A percentile compares a stretch with the other conserved stretches of the same genome.
Evolutionary conservation across 2,888 invertebrate genomes (phyloP).

Genomic region (Scotopteryx bipunctaria): DNA sequence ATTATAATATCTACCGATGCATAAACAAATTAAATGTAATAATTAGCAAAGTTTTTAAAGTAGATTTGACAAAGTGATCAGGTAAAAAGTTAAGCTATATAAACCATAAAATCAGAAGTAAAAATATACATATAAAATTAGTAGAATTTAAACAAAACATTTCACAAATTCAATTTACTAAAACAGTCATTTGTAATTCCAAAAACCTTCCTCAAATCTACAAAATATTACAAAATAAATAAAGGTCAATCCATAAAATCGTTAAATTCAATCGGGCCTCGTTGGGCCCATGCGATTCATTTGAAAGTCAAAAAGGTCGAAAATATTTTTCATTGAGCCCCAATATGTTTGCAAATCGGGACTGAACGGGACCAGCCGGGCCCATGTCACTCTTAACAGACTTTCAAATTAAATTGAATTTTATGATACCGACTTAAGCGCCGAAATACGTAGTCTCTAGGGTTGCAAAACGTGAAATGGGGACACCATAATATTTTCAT

Average conservation of each 20-base stretch:
- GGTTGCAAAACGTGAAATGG: too few species aligned
- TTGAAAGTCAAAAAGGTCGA: constrained; percentile 64
- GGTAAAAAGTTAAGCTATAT: too few species aligned
- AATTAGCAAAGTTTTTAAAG: too few species aligned
- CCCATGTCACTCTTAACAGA: constrained; percentile 2
- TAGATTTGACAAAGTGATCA: too few species aligned
- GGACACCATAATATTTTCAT: too few species aligned
- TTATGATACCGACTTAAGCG: constrained; percentile 1
- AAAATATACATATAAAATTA: too few species aligned
- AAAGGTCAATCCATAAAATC: constrained; percentile 8
- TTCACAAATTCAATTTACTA: too few species aligned
- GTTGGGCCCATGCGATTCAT: constrained; percentile 44
- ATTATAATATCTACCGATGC: too few species aligned
- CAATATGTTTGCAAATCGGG: constrained; percentile 60
- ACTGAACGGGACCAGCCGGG: constrained; percentile 13
- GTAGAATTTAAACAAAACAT: too few species aligned
- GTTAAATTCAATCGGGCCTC: constrained; percentile 6
- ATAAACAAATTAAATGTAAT: too few species aligned
- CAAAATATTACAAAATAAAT: background rate
- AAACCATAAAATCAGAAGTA: too few species aligned
- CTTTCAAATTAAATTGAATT: background rate
- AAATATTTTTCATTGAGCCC: constrained; percentile 59
- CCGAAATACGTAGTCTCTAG: background rate
- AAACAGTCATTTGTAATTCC: background rate
- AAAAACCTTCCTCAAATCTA: background rate